A percentile compares a stretch with the other conserved stretches of the same genome.
Conservation (phyloP, 2,113 vertebrate genomes). For the Lepus americanus region DNA sequence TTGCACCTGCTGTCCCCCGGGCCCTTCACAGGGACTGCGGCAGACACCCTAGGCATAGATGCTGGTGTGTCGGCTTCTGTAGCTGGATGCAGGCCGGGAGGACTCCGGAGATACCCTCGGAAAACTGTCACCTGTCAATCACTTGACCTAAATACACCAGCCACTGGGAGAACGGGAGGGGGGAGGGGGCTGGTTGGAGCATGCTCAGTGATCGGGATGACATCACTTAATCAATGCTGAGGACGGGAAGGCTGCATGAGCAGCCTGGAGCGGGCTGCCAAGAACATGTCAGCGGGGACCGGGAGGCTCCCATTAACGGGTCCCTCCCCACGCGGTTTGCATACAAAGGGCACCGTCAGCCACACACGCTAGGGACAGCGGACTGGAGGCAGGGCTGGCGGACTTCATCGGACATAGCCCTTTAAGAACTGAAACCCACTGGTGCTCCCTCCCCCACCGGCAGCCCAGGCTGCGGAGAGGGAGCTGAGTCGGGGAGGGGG, state of each 20-base stretch:
- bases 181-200: conserved; percentile 80
- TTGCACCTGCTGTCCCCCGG: conserved; percentile 33
- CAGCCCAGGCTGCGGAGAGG: not conserved
- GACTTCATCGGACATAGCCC: conserved; percentile 47
- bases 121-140: conserved; percentile 80
- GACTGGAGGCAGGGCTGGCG: not conserved
- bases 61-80: not conserved
- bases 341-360: conserved; percentile 77
- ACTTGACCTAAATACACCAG: conserved; percentile 81
- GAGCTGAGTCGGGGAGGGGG: not conserved
- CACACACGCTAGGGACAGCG: conserved; percentile 15
- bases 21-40: conserved; percentile 48
- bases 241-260: conserved; percentile 80
- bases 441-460: conserved; percentile 41
- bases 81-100: not conserved
- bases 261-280: conserved; percentile 76
- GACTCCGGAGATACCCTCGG: not conserved
- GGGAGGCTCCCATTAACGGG: conserved; percentile 58
- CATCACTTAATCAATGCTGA: conserved; percentile 86
- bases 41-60: conserved; percentile 57
- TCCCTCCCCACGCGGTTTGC: conserved; percentile 60
- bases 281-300: conserved; percentile 71
- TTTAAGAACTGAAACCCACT: conserved; percentile 55
- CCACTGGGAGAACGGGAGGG: conserved; percentile 51
- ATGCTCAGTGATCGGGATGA: conserved; percentile 88